Evolutionary conservation across 2,797 vertebrate species (phyloP).

Genomic region (Syngnathus acus): DNA sequence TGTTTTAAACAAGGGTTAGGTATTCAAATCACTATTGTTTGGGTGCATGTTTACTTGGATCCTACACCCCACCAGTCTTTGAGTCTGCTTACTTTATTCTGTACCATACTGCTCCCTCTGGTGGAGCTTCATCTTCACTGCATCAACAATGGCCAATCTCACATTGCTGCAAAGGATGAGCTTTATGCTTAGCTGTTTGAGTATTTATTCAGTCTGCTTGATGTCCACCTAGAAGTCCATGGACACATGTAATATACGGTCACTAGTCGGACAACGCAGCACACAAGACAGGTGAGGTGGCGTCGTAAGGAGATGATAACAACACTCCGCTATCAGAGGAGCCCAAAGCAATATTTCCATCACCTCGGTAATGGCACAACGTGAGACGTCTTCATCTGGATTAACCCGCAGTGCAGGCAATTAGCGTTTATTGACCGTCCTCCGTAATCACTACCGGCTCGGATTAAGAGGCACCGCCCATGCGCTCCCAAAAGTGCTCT

Average conservation of each 20-base stretch:
- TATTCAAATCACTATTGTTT: neutral
- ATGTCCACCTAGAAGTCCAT: neutral
- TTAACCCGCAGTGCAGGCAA: slow-evolving; percentile 45
- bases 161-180: neutral
- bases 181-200: neutral
- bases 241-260: neutral
- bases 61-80: neutral
- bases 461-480: slow-evolving; percentile 45
- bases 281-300: neutral
- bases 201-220: neutral
- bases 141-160: neutral
- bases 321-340: neutral
- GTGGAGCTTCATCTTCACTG: neutral
- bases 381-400: slow-evolving; percentile 8
- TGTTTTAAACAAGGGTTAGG: neutral
- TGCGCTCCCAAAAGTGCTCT: slow-evolving; percentile 33
- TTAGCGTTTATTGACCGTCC: slow-evolving; percentile 45
- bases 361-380: neutral
- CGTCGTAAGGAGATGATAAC: neutral
- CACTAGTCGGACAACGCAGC: neutral
- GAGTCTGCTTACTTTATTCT: neutral
- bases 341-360: neutral
- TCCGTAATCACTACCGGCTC: slow-evolving; percentile 37
- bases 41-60: neutral
- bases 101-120: neutral